These are phyloP conservation scores for Plodia interpunctella DNA, from an alignment of 1,140 invertebrate genomes.

Conservation along the genomic window DNA sequence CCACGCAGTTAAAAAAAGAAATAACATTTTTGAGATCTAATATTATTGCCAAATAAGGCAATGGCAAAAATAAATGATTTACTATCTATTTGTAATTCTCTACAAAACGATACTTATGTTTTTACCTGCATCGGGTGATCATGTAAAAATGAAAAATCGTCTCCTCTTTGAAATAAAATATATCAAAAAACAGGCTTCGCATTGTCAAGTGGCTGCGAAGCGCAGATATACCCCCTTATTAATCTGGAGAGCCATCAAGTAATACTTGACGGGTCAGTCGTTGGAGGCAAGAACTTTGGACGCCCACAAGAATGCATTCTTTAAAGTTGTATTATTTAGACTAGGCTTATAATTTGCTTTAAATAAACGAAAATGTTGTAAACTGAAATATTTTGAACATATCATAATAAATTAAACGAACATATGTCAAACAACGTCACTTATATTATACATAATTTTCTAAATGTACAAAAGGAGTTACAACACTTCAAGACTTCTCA, in stretches of 20 bases:
- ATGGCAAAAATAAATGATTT: too few species aligned
- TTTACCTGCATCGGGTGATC: neutral
- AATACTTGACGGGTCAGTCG: slow-evolving; percentile 51
- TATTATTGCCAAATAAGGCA: neutral
- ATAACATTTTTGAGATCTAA: neutral
- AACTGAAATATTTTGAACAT: too few species aligned
- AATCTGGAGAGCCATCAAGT: slow-evolving; percentile 62
- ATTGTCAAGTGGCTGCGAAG: slow-evolving; percentile 31
- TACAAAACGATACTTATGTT: too few species aligned
- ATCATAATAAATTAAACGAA: too few species aligned
- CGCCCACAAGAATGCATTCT: neutral
- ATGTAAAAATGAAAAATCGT: neutral
- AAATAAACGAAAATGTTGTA: neutral
- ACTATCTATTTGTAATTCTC: too few species aligned
- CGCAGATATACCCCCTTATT: slow-evolving; percentile 58
- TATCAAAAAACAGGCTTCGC: neutral
- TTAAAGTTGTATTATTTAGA: too few species aligned
- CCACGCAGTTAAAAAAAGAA: neutral
- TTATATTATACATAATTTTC: too few species aligned
- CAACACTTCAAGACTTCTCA: too few species aligned
- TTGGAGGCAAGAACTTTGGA: slow-evolving; percentile 48
- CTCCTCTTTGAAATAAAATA: neutral
- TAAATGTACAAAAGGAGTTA: too few species aligned
- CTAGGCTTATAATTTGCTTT: too few species aligned
- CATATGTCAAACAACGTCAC: too few species aligned